phyloP scores from a whole-genome alignment of 2,888 invertebrate species.

The Sericinus montela region DNA sequence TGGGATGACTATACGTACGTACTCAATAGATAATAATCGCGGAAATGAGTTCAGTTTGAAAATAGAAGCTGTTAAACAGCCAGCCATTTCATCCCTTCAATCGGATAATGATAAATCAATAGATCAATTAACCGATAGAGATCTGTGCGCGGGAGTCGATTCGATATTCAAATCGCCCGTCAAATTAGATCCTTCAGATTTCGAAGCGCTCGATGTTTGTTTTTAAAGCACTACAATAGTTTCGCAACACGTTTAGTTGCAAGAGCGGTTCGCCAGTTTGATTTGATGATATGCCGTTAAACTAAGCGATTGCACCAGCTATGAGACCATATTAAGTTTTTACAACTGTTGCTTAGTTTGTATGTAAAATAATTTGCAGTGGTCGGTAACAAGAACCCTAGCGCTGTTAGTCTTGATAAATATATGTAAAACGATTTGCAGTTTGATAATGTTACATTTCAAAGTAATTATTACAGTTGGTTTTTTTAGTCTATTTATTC shows the following conservation, averaged over 20 bases:
- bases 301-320: slow-evolving; percentile 14
- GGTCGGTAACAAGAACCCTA: slow-evolving; percentile 3
- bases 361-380: slow-evolving; percentile 13
- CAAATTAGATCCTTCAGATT: slow-evolving; percentile 23
- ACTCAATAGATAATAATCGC: slow-evolving; percentile 2
- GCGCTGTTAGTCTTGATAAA: slow-evolving; percentile 2
- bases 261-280: slow-evolving; percentile 17
- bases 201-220: slow-evolving; percentile 17
- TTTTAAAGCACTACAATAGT: slow-evolving; percentile 20
- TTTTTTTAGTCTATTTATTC: too few species aligned
- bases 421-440: not conserved
- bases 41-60: slow-evolving; percentile 1
- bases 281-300: slow-evolving; percentile 21
- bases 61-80: slow-evolving; percentile 2
- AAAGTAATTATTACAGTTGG: not conserved
- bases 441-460: not conserved
- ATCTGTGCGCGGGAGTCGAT: slow-evolving; percentile 27
- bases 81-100: slow-evolving; percentile 12
- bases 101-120: slow-evolving; percentile 53
- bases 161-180: slow-evolving; percentile 24
- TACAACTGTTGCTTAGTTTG: slow-evolving; percentile 15
- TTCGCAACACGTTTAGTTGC: slow-evolving; percentile 21
- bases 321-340: slow-evolving; percentile 17
- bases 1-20: not conserved
- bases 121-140: slow-evolving; percentile 48